phyloP scores from a whole-genome alignment of 2,113 vertebrate genomes.

The Merops nubicus region DNA sequence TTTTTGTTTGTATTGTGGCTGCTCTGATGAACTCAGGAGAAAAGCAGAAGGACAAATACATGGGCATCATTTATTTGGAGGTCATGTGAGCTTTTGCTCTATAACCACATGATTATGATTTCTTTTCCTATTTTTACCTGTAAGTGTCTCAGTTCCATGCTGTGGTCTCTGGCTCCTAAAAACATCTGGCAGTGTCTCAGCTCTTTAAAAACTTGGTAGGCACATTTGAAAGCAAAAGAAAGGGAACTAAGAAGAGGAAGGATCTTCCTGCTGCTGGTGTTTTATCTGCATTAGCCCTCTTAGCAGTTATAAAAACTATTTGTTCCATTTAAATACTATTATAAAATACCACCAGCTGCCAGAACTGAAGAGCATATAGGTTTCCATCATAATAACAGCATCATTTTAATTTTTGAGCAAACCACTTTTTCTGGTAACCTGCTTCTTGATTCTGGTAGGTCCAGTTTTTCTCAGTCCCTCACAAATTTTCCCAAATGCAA shows the following conservation, averaged over 20 bases:
- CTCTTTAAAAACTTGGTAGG: neutral
- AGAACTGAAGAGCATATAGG: neutral
- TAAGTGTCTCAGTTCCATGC: neutral
- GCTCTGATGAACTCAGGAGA: neutral
- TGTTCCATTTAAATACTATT: neutral
- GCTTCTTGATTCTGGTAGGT: neutral
- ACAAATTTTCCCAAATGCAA: neutral
- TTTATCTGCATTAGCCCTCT: neutral
- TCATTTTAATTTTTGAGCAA: neutral
- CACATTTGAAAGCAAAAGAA: neutral
- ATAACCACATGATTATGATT: neutral
- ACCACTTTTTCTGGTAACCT: neutral
- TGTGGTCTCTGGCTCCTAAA: neutral
- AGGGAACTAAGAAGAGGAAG: neutral
- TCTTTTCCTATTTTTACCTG: neutral
- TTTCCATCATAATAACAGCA: neutral
- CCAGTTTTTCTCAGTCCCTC: neutral
- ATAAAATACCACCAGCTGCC: neutral
- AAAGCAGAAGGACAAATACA: neutral
- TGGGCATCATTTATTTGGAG: neutral
- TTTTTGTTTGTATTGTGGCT: neutral
- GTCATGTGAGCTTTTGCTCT: neutral
- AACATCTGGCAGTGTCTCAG: neutral
- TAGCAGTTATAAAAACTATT: neutral
- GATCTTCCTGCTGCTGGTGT: neutral